A percentile compares a stretch with the other conserved stretches of the same genome.
Conservation (phyloP, 2,113 vertebrate genomes). For the Esox niger region DNA sequence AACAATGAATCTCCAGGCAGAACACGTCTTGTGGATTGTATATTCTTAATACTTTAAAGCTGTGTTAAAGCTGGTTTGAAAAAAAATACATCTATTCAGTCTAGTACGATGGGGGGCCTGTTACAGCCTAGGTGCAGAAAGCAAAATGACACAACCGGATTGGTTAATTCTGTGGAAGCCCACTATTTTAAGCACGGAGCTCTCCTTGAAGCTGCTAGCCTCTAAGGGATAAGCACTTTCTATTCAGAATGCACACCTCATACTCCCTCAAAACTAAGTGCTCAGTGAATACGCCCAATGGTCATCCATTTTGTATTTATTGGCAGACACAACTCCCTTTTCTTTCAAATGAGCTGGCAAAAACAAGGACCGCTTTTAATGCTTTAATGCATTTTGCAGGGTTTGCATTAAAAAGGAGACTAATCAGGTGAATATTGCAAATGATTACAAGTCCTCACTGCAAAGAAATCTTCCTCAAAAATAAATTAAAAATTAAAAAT, state of each 20-base stretch:
- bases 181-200: conserved; percentile 35
- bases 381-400: neutral
- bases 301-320: conserved; percentile 2
- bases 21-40: too few relatives aligned
- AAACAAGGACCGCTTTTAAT: neutral
- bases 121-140: neutral
- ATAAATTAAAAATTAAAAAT: too few relatives aligned
- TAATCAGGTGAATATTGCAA: too few relatives aligned
- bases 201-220: conserved; percentile 68
- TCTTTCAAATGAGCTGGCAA: neutral
- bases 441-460: too few relatives aligned
- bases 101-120: neutral
- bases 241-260: conserved; percentile 10
- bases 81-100: too few relatives aligned
- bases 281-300: conserved; percentile 21
- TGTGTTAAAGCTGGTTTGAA: too few relatives aligned
- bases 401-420: neutral
- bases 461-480: too few relatives aligned
- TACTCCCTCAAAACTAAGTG: neutral
- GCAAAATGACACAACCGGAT: neutral
- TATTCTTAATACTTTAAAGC: neutral
- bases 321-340: neutral
- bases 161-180: neutral
- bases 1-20: neutral
- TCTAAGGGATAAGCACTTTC: conserved; percentile 25